Evolutionary conservation across 2,797 vertebrate genomes (phyloP), one percentile per base, ranked within the genome.

Genomic region (Acanthurus tractus): DNA sequence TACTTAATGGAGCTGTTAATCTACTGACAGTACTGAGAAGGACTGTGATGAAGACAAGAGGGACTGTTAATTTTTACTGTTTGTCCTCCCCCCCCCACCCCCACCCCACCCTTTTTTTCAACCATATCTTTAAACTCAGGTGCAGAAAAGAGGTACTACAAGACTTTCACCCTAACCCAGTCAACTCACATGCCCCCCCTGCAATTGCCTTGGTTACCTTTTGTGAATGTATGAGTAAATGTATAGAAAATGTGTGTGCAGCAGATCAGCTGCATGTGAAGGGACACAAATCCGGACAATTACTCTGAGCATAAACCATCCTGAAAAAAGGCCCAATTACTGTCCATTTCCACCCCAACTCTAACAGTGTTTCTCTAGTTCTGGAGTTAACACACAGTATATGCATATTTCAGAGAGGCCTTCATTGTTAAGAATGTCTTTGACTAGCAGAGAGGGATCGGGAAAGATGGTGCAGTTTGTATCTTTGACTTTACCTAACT

Each of bases 161-260:
- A 82, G 85, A 84, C 84, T 71, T 84, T 85, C 74, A 83, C 84
- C 63, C 48, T 61, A 57, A 75, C 63, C 78, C 73, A 61, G 72
- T 78, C 75, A 58, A 71, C 80, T 83, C 84, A 78, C 82, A 82
- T 81, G 59, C 85, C 81, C 78, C 81, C 78, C 79, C 74, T 83
- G 46, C 68, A 45, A 86, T 90, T 90, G 92, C 92, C 93, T 94
- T 92, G 63, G 69, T 90, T 79, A 88, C 52, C 70, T 81, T 81
- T 86, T 65, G 74, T 95, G 94, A 96, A 95, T 96, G 95, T 94
- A 94, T 73, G 86, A 86, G 84, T 90, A 78, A 91, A 89, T 88
- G 89, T 82, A 78, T 61, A 85, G 72, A 86, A 63, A 74, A 80
- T 61, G 63, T 66, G 74, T 75, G 55, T 50, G 74, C 80, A 84